phyloP scores from a whole-genome alignment of 2,113 vertebrate genomes.

The Penelope pileata region DNA sequence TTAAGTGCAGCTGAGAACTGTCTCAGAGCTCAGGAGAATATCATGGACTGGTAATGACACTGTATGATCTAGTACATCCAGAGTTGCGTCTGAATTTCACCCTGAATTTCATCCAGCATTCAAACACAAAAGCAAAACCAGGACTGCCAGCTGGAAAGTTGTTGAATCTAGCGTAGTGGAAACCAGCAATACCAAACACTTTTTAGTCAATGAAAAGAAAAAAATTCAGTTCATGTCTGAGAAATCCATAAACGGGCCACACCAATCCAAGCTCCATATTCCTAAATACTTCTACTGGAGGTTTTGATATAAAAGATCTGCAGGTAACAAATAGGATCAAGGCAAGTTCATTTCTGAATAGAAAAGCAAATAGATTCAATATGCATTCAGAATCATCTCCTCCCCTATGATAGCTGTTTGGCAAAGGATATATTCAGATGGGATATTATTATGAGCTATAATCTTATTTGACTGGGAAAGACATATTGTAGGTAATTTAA shows the following conservation, averaged over 20 bases:
- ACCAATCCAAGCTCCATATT: neutral
- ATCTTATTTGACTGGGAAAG: neutral
- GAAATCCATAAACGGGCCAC: neutral
- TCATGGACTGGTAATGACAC: neutral
- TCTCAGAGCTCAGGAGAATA: neutral
- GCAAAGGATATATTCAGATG: neutral
- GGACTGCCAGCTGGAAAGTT: neutral
- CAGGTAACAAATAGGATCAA: neutral
- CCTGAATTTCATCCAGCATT: neutral
- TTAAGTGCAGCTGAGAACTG: neutral
- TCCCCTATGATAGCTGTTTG: fast-evolving
- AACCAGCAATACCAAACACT: neutral
- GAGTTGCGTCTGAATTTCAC: neutral
- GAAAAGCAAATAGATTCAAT: neutral
- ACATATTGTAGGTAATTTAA: neutral
- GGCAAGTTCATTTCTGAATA: neutral
- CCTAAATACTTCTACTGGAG: neutral
- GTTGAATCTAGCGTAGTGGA: neutral
- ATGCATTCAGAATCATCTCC: neutral
- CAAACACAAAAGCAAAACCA: neutral
- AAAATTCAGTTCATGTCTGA: fast-evolving
- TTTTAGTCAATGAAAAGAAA: neutral
- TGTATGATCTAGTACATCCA: neutral
- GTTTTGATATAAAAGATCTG: neutral
- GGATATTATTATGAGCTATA: neutral